A percentile compares a stretch with the other conserved stretches of the same genome.
Conservation (phyloP, 2,113 vertebrate species). For the rabbit (Oryctolagus cuniculus) region mOryCun1.1 NC_091434.1:89364001-89364500, state of each 20-base stretch:
- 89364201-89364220: neutral
- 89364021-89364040: accelerated
- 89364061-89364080: neutral
- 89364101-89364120: neutral
- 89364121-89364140: neutral
- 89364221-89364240: slow-evolving; percentile 37
- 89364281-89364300: neutral
- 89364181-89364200: neutral
- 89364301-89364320: slow-evolving; percentile 39
- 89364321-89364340: neutral
- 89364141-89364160: neutral
- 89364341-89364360: slow-evolving; percentile 20
- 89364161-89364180: neutral
- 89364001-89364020: neutral
- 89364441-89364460: neutral
- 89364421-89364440: no score
- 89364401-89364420: neutral
- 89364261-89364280: neutral
- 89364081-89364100: neutral
- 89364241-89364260: slow-evolving; percentile 1
- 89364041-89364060: neutral
- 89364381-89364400: neutral
- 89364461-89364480: neutral
- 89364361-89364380: neutral
- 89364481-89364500: neutral